These are phyloP conservation scores for Stegodyphus dumicola DNA, from an alignment of 1,140 invertebrate species.

Conservation along the genomic window DNA sequence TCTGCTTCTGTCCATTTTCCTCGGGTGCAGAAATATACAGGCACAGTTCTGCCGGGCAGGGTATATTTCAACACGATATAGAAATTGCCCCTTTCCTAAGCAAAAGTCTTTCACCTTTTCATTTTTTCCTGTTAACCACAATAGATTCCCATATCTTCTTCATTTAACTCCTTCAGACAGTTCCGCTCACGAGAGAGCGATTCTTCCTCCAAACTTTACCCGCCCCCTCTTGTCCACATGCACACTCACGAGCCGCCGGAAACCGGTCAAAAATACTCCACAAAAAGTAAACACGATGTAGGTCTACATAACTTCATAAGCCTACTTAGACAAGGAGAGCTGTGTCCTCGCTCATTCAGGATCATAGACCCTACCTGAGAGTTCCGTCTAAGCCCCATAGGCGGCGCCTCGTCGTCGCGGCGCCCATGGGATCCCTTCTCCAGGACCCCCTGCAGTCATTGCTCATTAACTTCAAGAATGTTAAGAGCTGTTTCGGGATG, in stretches of 20 bases:
- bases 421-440: conserved; percentile 14
- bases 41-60: too few relatives aligned
- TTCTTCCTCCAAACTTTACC: neutral
- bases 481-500: conserved; percentile 53
- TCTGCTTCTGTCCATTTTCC: too few relatives aligned
- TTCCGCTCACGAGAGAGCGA: too few relatives aligned
- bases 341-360: conserved; percentile 18
- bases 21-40: too few relatives aligned
- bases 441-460: conserved; percentile 37
- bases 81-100: too few relatives aligned
- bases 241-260: conserved; percentile 6
- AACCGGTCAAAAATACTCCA: conserved; percentile 14
- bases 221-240: conserved; percentile 17
- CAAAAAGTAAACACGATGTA: conserved; percentile 11
- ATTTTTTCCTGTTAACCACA: too few relatives aligned
- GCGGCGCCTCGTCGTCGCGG: conserved; percentile 2
- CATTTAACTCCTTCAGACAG: too few relatives aligned
- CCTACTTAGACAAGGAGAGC: conserved; percentile 40
- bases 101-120: too few relatives aligned
- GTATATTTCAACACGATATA: too few relatives aligned
- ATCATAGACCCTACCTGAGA: conserved; percentile 14
- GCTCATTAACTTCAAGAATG: conserved; percentile 53
- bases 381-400: conserved; percentile 6
- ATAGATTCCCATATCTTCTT: too few relatives aligned
- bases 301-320: conserved; percentile 47